phyloP scores from a whole-genome alignment of 2,113 vertebrate genomes.

The Helogale parvula region DNA sequence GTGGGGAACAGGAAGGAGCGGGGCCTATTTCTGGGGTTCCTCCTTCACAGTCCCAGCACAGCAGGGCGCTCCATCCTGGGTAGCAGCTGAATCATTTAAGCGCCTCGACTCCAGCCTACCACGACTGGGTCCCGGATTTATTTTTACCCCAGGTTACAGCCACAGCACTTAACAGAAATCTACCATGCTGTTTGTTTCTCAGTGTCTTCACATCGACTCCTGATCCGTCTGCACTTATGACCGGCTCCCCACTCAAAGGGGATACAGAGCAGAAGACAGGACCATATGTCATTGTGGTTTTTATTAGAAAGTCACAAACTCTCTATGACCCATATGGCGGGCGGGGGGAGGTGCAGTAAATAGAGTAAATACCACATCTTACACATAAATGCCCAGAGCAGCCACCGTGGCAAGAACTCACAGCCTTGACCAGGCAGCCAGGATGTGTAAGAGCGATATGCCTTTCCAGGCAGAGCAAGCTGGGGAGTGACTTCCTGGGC shows the following conservation, averaged over 20 bases:
- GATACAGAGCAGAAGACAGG: neutral
- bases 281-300: neutral
- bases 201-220: constrained; percentile 26
- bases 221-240: neutral
- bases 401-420: neutral
- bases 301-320: constrained; percentile 28
- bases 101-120: constrained; percentile 61
- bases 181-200: constrained; percentile 69
- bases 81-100: constrained; percentile 68
- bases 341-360: neutral
- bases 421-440: neutral
- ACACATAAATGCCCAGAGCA: neutral
- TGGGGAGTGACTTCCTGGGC: rapidly evolving
- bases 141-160: constrained; percentile 80
- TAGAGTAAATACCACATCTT: neutral
- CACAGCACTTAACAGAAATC: constrained; percentile 79
- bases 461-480: neutral
- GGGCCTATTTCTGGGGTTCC: neutral
- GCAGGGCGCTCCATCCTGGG: neutral
- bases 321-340: neutral
- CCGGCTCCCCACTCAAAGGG: neutral
- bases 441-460: rapidly evolving
- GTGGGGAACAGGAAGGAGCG: neutral
- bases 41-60: neutral
- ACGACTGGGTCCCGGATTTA: constrained; percentile 78